A percentile compares a stretch with the other conserved stretches of the same genome.
Conservation (phyloP, 2,888 invertebrate species). For the Zygogramma bicolorata region DNA sequence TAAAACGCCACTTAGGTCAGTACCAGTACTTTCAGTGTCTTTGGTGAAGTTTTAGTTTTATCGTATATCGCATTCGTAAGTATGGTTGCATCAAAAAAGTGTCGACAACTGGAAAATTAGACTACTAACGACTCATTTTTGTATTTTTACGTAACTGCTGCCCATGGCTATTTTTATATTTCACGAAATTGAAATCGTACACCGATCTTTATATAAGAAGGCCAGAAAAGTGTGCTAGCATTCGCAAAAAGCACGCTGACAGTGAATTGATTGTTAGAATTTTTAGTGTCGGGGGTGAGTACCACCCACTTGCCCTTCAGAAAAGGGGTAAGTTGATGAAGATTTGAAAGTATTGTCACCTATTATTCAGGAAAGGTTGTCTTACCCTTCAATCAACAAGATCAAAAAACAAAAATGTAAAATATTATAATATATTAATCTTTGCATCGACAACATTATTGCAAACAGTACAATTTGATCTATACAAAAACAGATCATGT, state of each 20-base stretch:
- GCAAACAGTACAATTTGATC: too few species aligned
- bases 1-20: conserved; percentile 63
- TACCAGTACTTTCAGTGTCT: conserved; percentile 45
- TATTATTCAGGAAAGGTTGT: too few species aligned
- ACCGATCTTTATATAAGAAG: conserved; percentile 9
- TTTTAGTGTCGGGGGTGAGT: background rate
- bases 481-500: too few species aligned
- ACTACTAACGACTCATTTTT: background rate
- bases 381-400: too few species aligned
- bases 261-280: background rate
- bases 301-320: background rate
- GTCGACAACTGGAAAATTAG: background rate
- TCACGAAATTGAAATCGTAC: background rate
- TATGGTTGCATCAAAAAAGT: conserved; percentile 27
- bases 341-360: too few species aligned
- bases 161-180: conserved; percentile 30
- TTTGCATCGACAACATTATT: too few species aligned
- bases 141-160: conserved; percentile 34
- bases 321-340: too few species aligned
- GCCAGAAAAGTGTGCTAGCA: background rate
- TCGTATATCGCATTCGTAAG: conserved; percentile 35
- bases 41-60: conserved; percentile 26
- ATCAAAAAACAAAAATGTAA: too few species aligned
- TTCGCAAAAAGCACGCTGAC: background rate
- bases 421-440: too few species aligned